Evolutionary conservation across 1,140 invertebrate species (phyloP), one percentile per base, ranked within the genome.

Genomic region (Eriosoma lanigerum): DNA sequence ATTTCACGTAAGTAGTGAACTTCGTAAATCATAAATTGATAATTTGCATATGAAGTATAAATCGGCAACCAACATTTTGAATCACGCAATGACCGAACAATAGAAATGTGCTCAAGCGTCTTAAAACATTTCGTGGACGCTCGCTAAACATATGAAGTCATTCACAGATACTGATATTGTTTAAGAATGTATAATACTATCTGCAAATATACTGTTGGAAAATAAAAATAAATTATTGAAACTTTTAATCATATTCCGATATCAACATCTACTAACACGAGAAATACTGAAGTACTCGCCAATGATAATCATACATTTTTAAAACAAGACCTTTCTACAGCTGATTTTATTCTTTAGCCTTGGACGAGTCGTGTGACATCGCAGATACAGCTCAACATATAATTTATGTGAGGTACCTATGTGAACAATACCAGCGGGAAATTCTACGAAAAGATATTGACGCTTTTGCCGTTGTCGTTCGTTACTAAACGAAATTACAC

Each of bases 111-210:
- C 76, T 46, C 15, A 80, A 80, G 76, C 54, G 29, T 46, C 56
- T 19, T 68, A 66, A 62, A 56, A 29, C 29, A 32, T 80, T 21
- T 62, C 44, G 19, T 80, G 78, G n/a, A n/a, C n/a, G n/a, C n/a
- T n/a, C n/a, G n/a, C n/a, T n/a, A n/a, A n/a, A n/a, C n/a, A n/a
- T n/a, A 52, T 26, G 78, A 66, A 80, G 78, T 24, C 58, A 64
- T 80, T 80, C 26, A 68, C 58, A 32, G 32, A 80, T 29, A 4
- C 56, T 80, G 78, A 66, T n/a, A 32, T 64, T 38, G 56, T 80
- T n/a, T 38, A 68, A 68, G 64, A 68, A 68, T 68, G 29, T 32
- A 68, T 68, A 17, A 13, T 68, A n/a, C 29, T n/a, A n/a, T n/a
- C n/a, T n/a, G n/a, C n/a, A n/a, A n/a, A n/a, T n/a, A n/a, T n/a